Evolutionary conservation across 2,797 vertebrate species (phyloP), one percentile per base, ranked within the genome.

Genomic region (Strix occidentalis): DNA sequence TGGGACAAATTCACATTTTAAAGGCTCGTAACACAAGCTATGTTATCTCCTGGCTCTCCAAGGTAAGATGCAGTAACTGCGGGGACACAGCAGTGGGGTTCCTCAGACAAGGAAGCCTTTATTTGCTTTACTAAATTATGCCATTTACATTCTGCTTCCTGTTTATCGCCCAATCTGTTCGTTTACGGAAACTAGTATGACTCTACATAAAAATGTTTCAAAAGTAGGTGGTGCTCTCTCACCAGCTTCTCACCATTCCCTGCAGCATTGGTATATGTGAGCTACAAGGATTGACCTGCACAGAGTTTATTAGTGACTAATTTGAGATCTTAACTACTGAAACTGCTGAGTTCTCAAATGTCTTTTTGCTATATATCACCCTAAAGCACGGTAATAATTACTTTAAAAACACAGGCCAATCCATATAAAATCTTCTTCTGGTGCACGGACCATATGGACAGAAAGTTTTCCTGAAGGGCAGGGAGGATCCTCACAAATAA

Each of bases 161-260:
- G 88, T 85, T 90, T 77, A 45, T 33, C 0, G 0, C 45, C 51
- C 76, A 60, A 63, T 29, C 68, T 31, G 46, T 58, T 65, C 72
- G 1, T 33, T 72, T 8, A 41, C 0, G 3, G 79, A 76, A 95
- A 54, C 8, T 15, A 39, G 2, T 9, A 50, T 7, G 51, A 15
- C 25, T 87, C 56, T 24, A 74, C 64, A 35, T 8, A 24, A 2
- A 89, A 72, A 19, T 0, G 53, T 86, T 92, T 90, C 88, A 60
- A 64, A 95, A 94, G 93, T 20, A 92, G 93, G 94, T 88, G 94
- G 92, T 95, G 96, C 96, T 96, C 64, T 92, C 60, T 84, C 56
- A 20, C 83, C 94, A 88, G 68, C 71, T 74, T 91, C 87, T 89
- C 50, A 57, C 37, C 45, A 0, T 53, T 72, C 92, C 65, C 88